Evolutionary conservation across 2,888 invertebrate genomes (phyloP), one percentile per base, ranked within the genome.

Genomic region (Abrostola triplasia): DNA sequence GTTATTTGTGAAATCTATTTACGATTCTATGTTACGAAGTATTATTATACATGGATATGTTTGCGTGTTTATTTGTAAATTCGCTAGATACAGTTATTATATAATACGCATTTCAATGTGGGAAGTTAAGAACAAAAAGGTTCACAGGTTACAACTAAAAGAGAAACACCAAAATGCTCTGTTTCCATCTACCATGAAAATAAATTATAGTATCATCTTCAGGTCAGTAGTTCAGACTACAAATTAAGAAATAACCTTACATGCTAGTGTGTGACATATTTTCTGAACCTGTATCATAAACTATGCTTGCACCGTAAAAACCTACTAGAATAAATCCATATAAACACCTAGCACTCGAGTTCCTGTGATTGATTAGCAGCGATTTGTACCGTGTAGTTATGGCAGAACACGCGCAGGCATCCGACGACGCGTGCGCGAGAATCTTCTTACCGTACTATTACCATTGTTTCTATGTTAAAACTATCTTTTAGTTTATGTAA

Each of bases 311-410:
- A 37, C 12, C 9, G 37, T 53, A 48, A 59, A 59, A 57, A 48
- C 13, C 44, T 11, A 5, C 35, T 9, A 57, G 67, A 54, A 64
- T 77, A 61, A 59, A 73, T 79, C 59, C 64, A 59, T 63, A 68
- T n/a, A 57, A 49, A 62, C 54, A 48, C n/a, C 42, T 36, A 56
- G 49, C 36, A 36, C 47, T 51, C 35, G 51, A 55, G 65, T 64
- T 67, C 62, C 62, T 38, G 65, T 72, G 67, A 79, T 78, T 69
- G 81, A 78, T 79, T 78, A 73, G 59, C 64, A 67, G 70, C 57
- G 60, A 76, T 80, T 78, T 75, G 68, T 73, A 75, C 62, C 66
- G 51, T 51, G 70, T 61, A 50, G 76, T 67, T 73, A 80, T 80
- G 79, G 62, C 58, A 63, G 52, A 52, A 70, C 81, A 79, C 81